Evolutionary conservation across 1,140 invertebrate genomes (phyloP), one percentile per base, ranked within the genome.

Genomic region (Melitaea cinxia): DNA sequence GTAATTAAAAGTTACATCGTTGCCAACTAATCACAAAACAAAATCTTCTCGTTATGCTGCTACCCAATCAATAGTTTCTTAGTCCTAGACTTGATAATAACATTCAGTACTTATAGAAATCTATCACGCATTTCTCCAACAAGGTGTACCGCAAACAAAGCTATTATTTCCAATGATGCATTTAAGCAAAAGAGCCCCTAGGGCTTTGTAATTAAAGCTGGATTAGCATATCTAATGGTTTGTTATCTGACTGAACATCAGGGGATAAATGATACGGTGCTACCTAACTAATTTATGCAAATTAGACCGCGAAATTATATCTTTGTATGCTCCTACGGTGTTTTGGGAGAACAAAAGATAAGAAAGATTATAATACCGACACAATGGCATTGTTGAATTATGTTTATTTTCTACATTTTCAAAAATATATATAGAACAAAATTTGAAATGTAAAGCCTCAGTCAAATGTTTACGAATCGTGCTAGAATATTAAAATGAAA

Each of bases 171-270:
- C 42, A 23, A 47, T 47, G 17, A 47, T 47, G 23, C n/a, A 47
- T 47, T 47, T 47, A 35, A 33, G 15, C 52, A 35, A 54, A 54
- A 54, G 28, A 21, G 28, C 26, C 26, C 30, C 37, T 30, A 33
- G 15, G 15, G 24, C n/a, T 28, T 35, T 30, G 17, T 68, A 73
- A 77, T 79, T 80, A 72, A 52, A 23, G 19, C 28, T 64, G 45
- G 35, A 83, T 85, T 77, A 77, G 56, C 75, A 81, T 82, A 70
- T 62, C 58, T 82, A 76, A 78, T 78, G 65, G 77, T 75, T 78
- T 72, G 72, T 42, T 76, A 73, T 76, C 63, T 71, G 66, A 61
- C 70, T 73, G 67, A 57, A 50, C 64, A 75, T 68, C 66, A 37
- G 47, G 57, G 19, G 37, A 67, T 62, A 56, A 82, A 78, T 82